A percentile compares a stretch with the other conserved stretches of the same genome.
phyloP scores from a whole-genome alignment of 2,888 invertebrate species.

The Labia minor region DNA sequence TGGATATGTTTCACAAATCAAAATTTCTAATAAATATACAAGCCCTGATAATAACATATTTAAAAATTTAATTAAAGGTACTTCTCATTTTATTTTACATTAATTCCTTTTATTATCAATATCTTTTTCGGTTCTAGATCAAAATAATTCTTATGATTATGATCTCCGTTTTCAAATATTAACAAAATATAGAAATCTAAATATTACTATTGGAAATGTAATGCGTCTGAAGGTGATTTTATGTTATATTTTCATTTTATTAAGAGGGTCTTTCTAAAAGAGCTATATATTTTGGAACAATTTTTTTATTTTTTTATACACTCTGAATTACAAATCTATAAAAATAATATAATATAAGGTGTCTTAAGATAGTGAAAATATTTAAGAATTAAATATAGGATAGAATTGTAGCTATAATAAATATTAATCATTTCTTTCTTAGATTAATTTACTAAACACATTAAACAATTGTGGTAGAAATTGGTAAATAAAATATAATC shows the following conservation, averaged over 20 bases:
- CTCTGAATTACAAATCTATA: too few species aligned
- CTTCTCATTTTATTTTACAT: too few species aligned
- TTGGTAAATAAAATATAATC: too few species aligned
- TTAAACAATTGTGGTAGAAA: too few species aligned
- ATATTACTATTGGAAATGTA: background rate
- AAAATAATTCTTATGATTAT: background rate
- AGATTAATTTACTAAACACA: too few species aligned
- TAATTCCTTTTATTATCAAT: too few species aligned
- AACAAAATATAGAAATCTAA: background rate
- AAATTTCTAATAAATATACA: background rate
- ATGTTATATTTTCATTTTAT: background rate
- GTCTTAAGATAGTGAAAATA: too few species aligned
- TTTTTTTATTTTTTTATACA: background rate
- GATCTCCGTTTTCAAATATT: background rate
- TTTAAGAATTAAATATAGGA: too few species aligned
- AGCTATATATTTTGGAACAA: background rate
- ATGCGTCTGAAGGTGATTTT: background rate
- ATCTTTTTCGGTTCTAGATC: too few species aligned
- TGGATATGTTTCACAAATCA: background rate
- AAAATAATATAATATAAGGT: too few species aligned
- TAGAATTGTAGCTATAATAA: too few species aligned
- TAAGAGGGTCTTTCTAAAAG: background rate
- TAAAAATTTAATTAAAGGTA: background rate
- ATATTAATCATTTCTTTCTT: too few species aligned
- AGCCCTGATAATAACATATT: background rate